Percentiles rank a stretch among this genome's conserved stretches.
These are phyloP conservation scores for Tachuris rubrigastra DNA, from an alignment of 2,113 vertebrate species.

Conservation along the genomic window DNA sequence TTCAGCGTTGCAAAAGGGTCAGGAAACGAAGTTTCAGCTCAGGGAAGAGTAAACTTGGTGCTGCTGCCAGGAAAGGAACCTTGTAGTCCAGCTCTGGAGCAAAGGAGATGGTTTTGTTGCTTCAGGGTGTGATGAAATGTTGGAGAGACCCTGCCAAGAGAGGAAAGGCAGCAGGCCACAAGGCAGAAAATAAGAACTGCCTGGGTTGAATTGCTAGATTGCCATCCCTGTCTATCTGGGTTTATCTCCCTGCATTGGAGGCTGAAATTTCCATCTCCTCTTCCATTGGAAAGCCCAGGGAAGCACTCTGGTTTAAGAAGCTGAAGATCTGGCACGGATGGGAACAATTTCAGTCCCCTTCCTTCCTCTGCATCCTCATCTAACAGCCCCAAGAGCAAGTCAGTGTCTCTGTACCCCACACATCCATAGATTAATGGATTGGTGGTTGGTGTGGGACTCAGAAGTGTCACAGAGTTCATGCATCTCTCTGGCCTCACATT, in stretches of 20 bases:
- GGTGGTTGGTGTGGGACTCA: background rate
- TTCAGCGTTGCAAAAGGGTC: background rate
- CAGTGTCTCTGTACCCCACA: accelerated
- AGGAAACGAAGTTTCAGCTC: background rate
- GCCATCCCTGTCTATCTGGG: background rate
- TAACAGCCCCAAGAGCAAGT: accelerated
- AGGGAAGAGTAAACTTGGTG: background rate
- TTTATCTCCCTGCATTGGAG: accelerated
- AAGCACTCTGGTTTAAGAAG: accelerated
- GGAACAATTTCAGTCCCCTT: background rate
- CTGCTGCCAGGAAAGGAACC: background rate
- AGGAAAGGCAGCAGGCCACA: background rate
- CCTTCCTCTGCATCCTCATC: background rate
- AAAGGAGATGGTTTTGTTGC: background rate
- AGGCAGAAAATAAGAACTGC: background rate
- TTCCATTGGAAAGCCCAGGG: background rate
- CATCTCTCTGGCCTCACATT: accelerated
- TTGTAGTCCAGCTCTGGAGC: background rate
- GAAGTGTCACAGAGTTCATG: accelerated
- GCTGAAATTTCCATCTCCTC: background rate
- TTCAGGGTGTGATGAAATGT: slow-evolving; percentile 39
- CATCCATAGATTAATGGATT: accelerated
- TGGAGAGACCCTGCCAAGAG: background rate
- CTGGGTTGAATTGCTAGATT: accelerated
- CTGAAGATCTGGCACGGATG: background rate